phyloP scores from a whole-genome alignment of 2,113 vertebrate species.

The Chloropsis hardwickii region DNA sequence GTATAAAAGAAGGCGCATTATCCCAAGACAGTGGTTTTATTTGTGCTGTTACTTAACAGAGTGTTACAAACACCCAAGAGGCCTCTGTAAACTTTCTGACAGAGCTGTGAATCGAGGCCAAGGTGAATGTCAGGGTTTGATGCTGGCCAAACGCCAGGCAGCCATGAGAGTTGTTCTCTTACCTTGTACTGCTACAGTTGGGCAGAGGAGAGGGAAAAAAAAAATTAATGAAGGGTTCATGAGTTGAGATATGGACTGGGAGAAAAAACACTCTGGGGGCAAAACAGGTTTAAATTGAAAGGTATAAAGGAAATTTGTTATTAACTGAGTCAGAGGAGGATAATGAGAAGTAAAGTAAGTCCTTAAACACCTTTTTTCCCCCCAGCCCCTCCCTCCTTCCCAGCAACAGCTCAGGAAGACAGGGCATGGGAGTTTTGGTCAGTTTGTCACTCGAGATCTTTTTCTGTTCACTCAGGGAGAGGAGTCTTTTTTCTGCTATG shows the following conservation, averaged over 20 bases:
- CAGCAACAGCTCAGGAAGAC: accelerated
- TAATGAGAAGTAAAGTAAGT: not conserved
- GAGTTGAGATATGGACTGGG: not conserved
- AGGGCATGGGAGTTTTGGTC: not conserved
- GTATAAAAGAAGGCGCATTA: not conserved
- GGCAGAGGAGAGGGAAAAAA: not conserved
- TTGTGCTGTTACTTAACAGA: not conserved
- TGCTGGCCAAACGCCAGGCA: not conserved
- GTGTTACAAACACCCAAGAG: not conserved
- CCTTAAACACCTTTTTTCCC: not conserved
- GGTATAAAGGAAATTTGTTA: not conserved
- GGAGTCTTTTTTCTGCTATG: not conserved
- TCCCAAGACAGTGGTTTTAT: not conserved
- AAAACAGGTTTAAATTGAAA: not conserved
- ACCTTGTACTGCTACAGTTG: not conserved
- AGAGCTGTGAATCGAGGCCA: not conserved
- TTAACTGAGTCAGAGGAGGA: not conserved
- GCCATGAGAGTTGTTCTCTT: accelerated
- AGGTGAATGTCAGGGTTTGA: not conserved
- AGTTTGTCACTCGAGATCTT: not conserved
- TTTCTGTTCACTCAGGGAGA: not conserved
- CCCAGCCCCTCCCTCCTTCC: not conserved
- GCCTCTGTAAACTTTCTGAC: not conserved
- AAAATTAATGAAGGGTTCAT: not conserved
- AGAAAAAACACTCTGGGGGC: not conserved